Percentiles rank a stretch among this genome's conserved stretches.
phyloP scores from a whole-genome alignment of 1,140 invertebrate species.

The Lanistes nyassanus region DNA sequence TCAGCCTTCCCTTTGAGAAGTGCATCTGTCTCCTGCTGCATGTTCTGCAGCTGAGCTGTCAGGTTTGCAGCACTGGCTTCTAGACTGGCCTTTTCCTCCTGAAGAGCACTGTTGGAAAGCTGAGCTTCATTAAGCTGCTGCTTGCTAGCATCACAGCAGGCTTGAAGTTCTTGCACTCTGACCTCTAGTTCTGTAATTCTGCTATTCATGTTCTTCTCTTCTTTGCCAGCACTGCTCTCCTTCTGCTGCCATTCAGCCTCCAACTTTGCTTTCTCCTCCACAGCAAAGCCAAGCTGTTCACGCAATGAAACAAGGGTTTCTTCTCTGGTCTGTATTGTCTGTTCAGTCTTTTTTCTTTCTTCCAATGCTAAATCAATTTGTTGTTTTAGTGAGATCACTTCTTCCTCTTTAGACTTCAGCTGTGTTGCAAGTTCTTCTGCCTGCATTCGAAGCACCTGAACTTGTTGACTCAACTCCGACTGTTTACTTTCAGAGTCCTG shows the following conservation, averaged over 20 bases:
- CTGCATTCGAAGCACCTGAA: slow-evolving; percentile 29
- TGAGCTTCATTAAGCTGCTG: slow-evolving; percentile 22
- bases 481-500: slow-evolving; percentile 24
- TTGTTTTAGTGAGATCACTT: slow-evolving; percentile 19
- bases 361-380: slow-evolving; percentile 1
- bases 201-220: slow-evolving; percentile 29
- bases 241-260: slow-evolving; percentile 32
- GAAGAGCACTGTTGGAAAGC: neutral
- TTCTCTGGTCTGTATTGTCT: slow-evolving; percentile 14
- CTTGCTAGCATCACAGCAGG: slow-evolving; percentile 5
- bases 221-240: slow-evolving; percentile 29
- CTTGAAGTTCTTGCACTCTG: slow-evolving; percentile 24
- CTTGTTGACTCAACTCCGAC: slow-evolving; percentile 17
- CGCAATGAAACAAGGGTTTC: slow-evolving; percentile 5
- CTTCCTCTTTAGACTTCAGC: slow-evolving; percentile 27
- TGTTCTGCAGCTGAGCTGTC: slow-evolving; percentile 8
- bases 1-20: slow-evolving; percentile 23
- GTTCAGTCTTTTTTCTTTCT: slow-evolving; percentile 3
- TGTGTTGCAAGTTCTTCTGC: slow-evolving; percentile 22
- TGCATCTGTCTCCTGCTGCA: slow-evolving; percentile 17
- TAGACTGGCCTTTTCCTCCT: neutral
- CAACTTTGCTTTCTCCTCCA: neutral
- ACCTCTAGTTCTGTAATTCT: slow-evolving; percentile 31
- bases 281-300: neutral
- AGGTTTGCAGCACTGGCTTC: neutral